Conservation (phyloP, 2,797 vertebrate species). For the Pseudopleuronectes americanus region DNA sequence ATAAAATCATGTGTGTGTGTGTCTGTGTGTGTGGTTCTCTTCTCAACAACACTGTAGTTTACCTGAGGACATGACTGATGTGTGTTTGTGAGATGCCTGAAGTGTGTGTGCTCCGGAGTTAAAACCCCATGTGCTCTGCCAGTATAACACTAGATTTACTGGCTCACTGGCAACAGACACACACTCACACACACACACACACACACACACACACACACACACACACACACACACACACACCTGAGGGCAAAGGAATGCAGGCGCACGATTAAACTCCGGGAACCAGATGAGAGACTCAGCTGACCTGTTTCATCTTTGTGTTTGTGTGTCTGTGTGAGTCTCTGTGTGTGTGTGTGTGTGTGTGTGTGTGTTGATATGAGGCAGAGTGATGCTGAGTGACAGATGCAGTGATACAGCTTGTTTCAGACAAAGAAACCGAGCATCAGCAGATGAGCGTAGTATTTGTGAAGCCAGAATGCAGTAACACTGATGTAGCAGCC, state of each 20-base stretch:
- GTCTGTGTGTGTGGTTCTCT: conserved; percentile 11
- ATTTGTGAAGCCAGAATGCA: not conserved
- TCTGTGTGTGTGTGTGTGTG: conserved; percentile 15
- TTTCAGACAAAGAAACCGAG: conserved; percentile 31
- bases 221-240: conserved; percentile 31
- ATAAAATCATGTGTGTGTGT: conserved; percentile 13
- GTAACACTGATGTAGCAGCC: too few species aligned
- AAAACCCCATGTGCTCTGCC: conserved; percentile 40
- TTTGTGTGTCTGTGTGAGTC: conserved; percentile 1
- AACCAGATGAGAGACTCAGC: conserved; percentile 67
- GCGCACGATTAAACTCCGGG: conserved; percentile 44
- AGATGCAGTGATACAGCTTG: conserved; percentile 35
- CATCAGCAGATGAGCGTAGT: not conserved
- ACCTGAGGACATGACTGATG: conserved; percentile 30
- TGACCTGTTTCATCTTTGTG: conserved; percentile 62
- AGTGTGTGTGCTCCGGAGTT: conserved; percentile 44
- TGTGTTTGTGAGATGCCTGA: conserved; percentile 19
- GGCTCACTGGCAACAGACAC: conserved; percentile 35
- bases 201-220: conserved; percentile 2
- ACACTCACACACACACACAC: too few species aligned
- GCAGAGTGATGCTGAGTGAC: conserved; percentile 51
- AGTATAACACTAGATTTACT: conserved; percentile 57
- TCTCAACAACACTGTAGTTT: conserved; percentile 28
- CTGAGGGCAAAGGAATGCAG: conserved; percentile 64
- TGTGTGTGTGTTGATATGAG: conserved; percentile 30